Evolutionary conservation across 1,140 invertebrate genomes (phyloP), one percentile per base, ranked within the genome.

Genomic region (Ceratosolen solmsi): DNA sequence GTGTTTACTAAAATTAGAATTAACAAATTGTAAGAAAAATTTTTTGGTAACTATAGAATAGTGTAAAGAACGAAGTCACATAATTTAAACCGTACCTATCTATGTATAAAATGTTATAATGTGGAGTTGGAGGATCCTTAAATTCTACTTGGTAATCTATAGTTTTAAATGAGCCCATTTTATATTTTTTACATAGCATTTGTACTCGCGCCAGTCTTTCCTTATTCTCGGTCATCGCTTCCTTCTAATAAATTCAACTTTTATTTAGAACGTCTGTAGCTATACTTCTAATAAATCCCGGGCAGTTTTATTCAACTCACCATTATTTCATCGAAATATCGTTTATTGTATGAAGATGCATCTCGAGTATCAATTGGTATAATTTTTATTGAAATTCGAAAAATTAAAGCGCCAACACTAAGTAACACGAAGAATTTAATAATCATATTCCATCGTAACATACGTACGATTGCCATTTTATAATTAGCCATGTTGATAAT

Each of bases 41-140:
- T 5, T 46, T 46, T 46, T 11, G 27, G 46, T 41, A 27, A 63
- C 0, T 15, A 1, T 20, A 33, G 60, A 33, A 33, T 33, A 15
- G 17, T 38, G 15, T 22, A 36, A 65, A 33, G 33, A 20, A 36
- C 8, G 22, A 38, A 0, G 13, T 38, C 13, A 22, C 13, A 1
- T 17, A n/a, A n/a, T 38, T 38, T 38, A 71, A 27, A 27, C 27
- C 2, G 1, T 79, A 93, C 93, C 87, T 89, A 82, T 92, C 89
- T 75, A 92, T 90, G 75, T 93, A 93, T 79, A 93, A 93, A 25
- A 93, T 90, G 8, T 86, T 86, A 76, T 93, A 93, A 46, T 92
- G 92, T 0, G 92, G 92, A 0, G 91, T 89, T 15, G 92, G 92
- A 1, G 93, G 92, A 80, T 93, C 90, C 83, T 92, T 92, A 65